Conservation (phyloP, 2,113 vertebrate species). For the Dermatemys mawii region DNA sequence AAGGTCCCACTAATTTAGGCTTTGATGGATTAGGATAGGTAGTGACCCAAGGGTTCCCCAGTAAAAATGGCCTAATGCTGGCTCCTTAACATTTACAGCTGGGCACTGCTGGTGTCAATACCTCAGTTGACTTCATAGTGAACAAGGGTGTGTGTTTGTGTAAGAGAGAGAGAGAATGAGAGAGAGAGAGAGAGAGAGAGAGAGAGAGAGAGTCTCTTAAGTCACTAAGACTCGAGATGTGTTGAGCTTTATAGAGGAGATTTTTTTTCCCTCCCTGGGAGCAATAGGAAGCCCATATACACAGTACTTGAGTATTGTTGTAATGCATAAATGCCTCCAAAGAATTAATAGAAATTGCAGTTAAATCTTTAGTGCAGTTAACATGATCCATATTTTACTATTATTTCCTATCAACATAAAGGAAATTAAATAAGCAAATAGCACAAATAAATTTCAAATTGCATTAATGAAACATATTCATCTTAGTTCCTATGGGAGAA, state of each 20-base stretch:
- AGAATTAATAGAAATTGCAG: conserved; percentile 19
- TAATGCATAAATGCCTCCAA: background rate
- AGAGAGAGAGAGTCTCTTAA: background rate
- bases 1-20: background rate
- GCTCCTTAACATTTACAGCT: background rate
- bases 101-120: background rate
- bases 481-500: background rate
- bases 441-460: conserved; percentile 21
- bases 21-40: background rate
- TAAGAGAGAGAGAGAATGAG: background rate
- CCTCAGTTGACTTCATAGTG: background rate
- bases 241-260: background rate
- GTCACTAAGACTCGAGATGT: background rate
- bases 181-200: background rate
- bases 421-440: conserved; percentile 21
- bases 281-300: background rate
- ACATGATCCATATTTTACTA: conserved; percentile 13
- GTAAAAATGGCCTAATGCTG: background rate
- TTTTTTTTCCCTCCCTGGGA: background rate
- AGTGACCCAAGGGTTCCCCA: background rate
- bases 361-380: conserved; percentile 18
- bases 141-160: background rate
- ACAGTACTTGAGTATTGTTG: background rate
- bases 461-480: background rate
- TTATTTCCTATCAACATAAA: conserved; percentile 15